Evolutionary conservation across 1,140 invertebrate genomes (phyloP).

Genomic region (Nasonia longicornis): DNA sequence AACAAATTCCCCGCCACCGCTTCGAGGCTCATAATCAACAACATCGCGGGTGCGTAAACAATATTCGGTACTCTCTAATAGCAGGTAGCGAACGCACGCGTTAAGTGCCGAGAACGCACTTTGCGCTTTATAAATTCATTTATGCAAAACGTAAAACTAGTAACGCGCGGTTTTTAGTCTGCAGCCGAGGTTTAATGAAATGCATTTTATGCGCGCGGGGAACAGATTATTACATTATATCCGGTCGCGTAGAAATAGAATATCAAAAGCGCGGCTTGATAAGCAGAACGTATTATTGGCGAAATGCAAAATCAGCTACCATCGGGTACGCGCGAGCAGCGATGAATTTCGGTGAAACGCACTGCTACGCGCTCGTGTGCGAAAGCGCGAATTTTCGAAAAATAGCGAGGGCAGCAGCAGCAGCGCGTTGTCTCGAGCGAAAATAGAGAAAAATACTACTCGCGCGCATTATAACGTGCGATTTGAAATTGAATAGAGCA

Average conservation of each 20-base stretch:
- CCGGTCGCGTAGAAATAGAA: neutral
- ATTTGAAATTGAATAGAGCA: constrained; percentile 31
- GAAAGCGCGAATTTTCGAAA: neutral
- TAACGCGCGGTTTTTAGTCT: neutral
- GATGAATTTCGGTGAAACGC: neutral
- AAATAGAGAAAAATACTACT: constrained; percentile 26
- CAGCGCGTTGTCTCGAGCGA: too few relatives aligned
- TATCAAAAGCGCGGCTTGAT: neutral
- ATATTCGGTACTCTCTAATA: neutral
- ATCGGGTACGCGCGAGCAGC: neutral
- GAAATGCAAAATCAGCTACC: neutral
- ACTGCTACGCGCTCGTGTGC: too few relatives aligned
- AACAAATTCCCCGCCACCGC: too few relatives aligned
- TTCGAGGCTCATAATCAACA: neutral
- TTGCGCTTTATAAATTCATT: neutral
- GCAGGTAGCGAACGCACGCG: neutral
- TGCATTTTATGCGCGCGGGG: neutral
- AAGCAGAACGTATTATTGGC: neutral
- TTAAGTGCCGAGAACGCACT: neutral
- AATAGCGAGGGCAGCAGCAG: neutral
- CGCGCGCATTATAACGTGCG: constrained; percentile 14
- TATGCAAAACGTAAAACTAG: neutral
- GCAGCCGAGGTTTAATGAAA: neutral
- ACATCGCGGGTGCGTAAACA: neutral
- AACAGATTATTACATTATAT: neutral